Conservation (phyloP, 2,888 invertebrate species). For the Lasioglossum marginatum region DNA sequence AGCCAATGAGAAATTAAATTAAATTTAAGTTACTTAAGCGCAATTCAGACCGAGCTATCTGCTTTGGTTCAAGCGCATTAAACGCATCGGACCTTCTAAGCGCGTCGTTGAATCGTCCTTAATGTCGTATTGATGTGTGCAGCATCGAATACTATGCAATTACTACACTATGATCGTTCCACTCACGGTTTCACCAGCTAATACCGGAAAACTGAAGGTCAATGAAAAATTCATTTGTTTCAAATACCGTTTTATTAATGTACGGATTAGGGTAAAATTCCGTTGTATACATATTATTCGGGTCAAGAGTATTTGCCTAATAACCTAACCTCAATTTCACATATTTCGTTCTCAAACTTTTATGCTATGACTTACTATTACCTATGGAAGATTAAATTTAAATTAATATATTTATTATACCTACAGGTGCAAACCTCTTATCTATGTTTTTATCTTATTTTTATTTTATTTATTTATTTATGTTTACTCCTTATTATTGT, state of each 20-base stretch:
- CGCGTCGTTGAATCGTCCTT: conserved; percentile 50
- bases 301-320: neutral
- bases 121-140: conserved; percentile 26
- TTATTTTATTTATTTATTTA: no score
- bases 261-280: neutral
- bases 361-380: no score
- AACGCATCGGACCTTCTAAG: conserved; percentile 53
- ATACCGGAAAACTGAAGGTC: neutral
- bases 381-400: no score
- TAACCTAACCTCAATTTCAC: no score
- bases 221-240: neutral
- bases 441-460: no score
- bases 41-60: conserved; percentile 59
- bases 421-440: no score
- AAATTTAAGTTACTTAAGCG: conserved; percentile 62
- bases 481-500: no score
- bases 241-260: neutral
- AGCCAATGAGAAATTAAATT: conserved; percentile 62
- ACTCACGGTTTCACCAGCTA: conserved; percentile 23
- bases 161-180: neutral
- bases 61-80: conserved; percentile 60
- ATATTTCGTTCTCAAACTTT: no score
- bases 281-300: neutral
- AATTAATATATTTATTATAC: no score
- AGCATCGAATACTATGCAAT: conserved; percentile 15